Conservation (phyloP, 1,140 invertebrate genomes). For the Papilio dardanus region DNA sequence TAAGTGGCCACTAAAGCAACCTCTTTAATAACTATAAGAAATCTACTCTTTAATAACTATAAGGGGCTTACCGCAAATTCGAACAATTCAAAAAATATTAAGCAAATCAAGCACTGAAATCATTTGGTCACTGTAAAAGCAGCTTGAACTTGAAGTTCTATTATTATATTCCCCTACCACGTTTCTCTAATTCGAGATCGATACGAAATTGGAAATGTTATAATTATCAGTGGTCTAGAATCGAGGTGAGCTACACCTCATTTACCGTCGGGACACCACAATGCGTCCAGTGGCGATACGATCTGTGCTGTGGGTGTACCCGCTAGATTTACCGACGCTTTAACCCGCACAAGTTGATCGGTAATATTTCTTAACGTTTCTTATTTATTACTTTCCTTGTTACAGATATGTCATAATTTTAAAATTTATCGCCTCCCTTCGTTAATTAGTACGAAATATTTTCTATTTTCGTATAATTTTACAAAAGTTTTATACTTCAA, state of each 20-base stretch:
- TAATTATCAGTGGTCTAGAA: slow-evolving; percentile 63
- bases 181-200: slow-evolving; percentile 43
- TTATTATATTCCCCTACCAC: slow-evolving; percentile 3
- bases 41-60: no score
- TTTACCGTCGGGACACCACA: slow-evolving; percentile 65
- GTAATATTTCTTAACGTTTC: slow-evolving; percentile 50
- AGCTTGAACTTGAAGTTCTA: neutral
- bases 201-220: slow-evolving; percentile 60
- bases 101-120: no score
- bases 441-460: slow-evolving; percentile 18
- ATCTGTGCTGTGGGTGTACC: slow-evolving; percentile 65
- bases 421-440: slow-evolving; percentile 3
- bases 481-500: no score
- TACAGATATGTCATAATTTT: slow-evolving; percentile 35
- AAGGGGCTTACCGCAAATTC: no score
- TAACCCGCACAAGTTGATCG: slow-evolving; percentile 69
- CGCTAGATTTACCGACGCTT: slow-evolving; percentile 63
- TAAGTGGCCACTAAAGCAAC: no score
- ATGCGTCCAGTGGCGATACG: slow-evolving; percentile 62
- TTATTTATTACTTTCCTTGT: slow-evolving; percentile 32
- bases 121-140: no score
- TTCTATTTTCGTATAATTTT: neutral
- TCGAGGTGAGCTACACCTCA: slow-evolving; percentile 62
- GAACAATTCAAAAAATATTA: no score
- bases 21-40: no score